Evolutionary conservation across 2,888 invertebrate species (phyloP).

Genomic region (Drosophila imparisetae): DNA sequence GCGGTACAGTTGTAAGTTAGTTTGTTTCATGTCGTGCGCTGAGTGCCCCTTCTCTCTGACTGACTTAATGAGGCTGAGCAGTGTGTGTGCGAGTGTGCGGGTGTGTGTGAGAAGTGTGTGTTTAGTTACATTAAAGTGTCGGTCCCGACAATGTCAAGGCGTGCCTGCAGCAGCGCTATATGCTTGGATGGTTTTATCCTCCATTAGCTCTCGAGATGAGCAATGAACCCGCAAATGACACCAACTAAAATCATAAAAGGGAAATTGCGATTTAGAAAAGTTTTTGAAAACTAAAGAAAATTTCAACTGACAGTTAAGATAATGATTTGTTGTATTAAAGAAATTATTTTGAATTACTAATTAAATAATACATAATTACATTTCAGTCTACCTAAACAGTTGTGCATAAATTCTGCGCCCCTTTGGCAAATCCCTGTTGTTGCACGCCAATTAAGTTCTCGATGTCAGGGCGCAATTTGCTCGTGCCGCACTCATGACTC

Average conservation of each 20-base stretch:
- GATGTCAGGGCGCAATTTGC: slow-evolving; percentile 20
- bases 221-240: slow-evolving; percentile 25
- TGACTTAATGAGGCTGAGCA: slow-evolving; percentile 53
- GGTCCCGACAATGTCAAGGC: slow-evolving; percentile 51
- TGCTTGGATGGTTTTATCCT: slow-evolving; percentile 4
- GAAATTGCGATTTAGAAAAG: background rate
- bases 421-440: slow-evolving; percentile 1
- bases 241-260: slow-evolving; percentile 1
- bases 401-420: background rate
- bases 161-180: slow-evolving; percentile 26
- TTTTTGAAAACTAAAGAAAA: background rate
- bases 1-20: slow-evolving; percentile 21
- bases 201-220: slow-evolving; percentile 39
- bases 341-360: background rate
- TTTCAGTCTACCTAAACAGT: background rate
- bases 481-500: slow-evolving; percentile 21
- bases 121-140: slow-evolving; percentile 32
- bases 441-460: slow-evolving; percentile 33
- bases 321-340: background rate
- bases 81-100: slow-evolving; percentile 19
- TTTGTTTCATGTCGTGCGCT: slow-evolving; percentile 50
- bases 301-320: background rate
- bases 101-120: slow-evolving; percentile 1
- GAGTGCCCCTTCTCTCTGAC: slow-evolving; percentile 25
- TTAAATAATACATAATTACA: background rate